Conservation (phyloP, 2,888 invertebrate genomes). For the Caenorhabditis plicata region DNA sequence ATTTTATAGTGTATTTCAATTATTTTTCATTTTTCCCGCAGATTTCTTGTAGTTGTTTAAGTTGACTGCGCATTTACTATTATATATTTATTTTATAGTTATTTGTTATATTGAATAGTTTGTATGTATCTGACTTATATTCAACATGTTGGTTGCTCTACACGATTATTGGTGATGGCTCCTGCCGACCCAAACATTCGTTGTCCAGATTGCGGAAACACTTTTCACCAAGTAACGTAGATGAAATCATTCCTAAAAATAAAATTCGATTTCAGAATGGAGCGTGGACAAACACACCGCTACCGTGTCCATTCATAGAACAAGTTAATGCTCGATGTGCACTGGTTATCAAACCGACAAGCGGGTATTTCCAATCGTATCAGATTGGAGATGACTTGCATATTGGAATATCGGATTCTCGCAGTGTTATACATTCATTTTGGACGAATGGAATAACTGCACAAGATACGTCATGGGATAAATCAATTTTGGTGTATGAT, state of each 20-base stretch:
- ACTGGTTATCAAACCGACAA: slow-evolving; percentile 32
- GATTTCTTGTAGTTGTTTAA: too few species aligned
- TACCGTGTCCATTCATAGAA: slow-evolving; percentile 28
- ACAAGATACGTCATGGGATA: slow-evolving; percentile 19
- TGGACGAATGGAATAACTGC: slow-evolving; percentile 21
- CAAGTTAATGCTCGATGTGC: slow-evolving; percentile 19
- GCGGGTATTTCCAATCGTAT: slow-evolving; percentile 25
- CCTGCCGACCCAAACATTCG: background rate
- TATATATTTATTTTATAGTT: too few species aligned
- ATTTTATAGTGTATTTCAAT: too few species aligned
- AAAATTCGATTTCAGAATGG: slow-evolving; percentile 2
- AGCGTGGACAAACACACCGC: slow-evolving; percentile 14
- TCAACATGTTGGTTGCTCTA: slow-evolving; percentile 1
- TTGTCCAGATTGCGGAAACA: background rate
- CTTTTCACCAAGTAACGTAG: background rate
- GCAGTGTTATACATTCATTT: slow-evolving; percentile 24
- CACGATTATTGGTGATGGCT: background rate
- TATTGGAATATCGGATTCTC: slow-evolving; percentile 32
- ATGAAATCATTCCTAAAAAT: background rate
- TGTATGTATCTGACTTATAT: slow-evolving; percentile 4
- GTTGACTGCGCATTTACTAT: too few species aligned
- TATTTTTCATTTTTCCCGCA: too few species aligned
- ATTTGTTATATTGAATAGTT: too few species aligned
- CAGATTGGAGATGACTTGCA: slow-evolving; percentile 34
- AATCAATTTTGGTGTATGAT: slow-evolving; percentile 16